Conservation (phyloP, 2,797 vertebrate genomes). For the Sebastes kiyomatsui region DNA sequence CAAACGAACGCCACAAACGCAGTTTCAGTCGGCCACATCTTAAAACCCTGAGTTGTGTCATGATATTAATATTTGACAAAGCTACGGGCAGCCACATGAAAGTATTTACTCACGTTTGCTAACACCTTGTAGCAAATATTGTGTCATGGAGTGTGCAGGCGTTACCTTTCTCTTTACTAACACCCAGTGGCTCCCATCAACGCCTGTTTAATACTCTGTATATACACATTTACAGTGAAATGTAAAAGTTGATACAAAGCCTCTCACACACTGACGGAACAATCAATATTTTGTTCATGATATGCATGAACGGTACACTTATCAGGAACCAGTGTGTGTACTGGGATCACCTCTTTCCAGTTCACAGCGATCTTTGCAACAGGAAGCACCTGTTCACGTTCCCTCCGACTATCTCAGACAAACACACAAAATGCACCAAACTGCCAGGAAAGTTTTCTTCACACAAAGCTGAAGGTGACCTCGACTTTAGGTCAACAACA, state of each 20-base stretch:
- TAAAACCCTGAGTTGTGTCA: too few species aligned
- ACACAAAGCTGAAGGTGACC: not conserved
- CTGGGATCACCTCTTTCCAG: not conserved
- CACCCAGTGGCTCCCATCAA: too few species aligned
- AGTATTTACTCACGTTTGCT: not conserved
- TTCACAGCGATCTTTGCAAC: not conserved
- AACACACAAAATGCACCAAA: not conserved
- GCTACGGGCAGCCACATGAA: not conserved
- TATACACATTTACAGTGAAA: not conserved
- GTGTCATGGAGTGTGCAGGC: too few species aligned
- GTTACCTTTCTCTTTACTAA: too few species aligned
- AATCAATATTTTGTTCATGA: not conserved
- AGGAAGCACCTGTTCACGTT: slow-evolving; percentile 17
- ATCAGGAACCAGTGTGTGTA: not conserved
- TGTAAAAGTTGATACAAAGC: not conserved
- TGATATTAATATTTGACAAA: not conserved
- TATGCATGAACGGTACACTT: not conserved
- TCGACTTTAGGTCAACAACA: not conserved
- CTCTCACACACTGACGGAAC: not conserved
- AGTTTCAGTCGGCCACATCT: not conserved
- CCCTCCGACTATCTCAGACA: not conserved
- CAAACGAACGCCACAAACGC: too few species aligned
- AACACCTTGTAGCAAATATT: not conserved
- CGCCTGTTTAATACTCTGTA: too few species aligned
- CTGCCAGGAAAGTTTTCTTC: slow-evolving; percentile 5